A percentile compares a stretch with the other conserved stretches of the same genome.
Evolutionary conservation across 2,888 invertebrate genomes (phyloP).

Genomic region (Euzophera pinguis): DNA sequence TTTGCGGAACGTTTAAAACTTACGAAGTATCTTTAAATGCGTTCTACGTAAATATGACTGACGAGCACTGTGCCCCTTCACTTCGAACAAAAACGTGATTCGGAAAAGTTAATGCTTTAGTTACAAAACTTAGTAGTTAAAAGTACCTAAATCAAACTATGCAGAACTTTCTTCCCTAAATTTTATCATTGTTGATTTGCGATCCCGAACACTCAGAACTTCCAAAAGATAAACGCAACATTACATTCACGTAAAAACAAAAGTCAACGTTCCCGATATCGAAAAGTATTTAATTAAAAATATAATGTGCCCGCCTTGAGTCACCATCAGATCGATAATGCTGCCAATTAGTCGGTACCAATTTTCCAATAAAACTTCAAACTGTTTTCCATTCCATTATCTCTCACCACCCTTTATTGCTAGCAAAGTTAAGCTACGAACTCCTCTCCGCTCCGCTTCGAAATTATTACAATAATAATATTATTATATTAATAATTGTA

Average conservation of each 20-base stretch:
- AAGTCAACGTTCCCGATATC: slow-evolving; percentile 29
- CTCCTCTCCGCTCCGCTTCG: slow-evolving; percentile 67
- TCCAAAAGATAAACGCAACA: slow-evolving; percentile 10
- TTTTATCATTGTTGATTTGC: too few species aligned
- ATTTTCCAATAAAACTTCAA: slow-evolving; percentile 80
- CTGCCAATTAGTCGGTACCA: slow-evolving; percentile 76
- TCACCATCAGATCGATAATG: slow-evolving; percentile 70
- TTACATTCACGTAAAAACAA: slow-evolving; percentile 28
- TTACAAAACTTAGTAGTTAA: too few species aligned
- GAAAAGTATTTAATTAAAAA: slow-evolving; percentile 45
- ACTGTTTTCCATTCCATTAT: slow-evolving; percentile 81
- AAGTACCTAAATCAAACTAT: too few species aligned
- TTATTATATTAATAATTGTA: slow-evolving; percentile 81
- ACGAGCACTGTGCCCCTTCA: too few species aligned
- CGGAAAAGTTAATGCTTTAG: too few species aligned
- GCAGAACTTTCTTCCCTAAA: too few species aligned
- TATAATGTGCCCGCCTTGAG: slow-evolving; percentile 50
- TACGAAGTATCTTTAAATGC: too few species aligned
- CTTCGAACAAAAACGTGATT: too few species aligned
- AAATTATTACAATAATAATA: slow-evolving; percentile 80
- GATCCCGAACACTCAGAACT: neutral
- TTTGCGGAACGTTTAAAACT: too few species aligned
- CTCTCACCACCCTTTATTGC: slow-evolving; percentile 77
- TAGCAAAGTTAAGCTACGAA: slow-evolving; percentile 74
- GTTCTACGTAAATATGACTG: too few species aligned